These are phyloP conservation scores for Bryconaethiops microstoma DNA, from an alignment of 2,797 vertebrate species.

Conservation along the genomic window DNA sequence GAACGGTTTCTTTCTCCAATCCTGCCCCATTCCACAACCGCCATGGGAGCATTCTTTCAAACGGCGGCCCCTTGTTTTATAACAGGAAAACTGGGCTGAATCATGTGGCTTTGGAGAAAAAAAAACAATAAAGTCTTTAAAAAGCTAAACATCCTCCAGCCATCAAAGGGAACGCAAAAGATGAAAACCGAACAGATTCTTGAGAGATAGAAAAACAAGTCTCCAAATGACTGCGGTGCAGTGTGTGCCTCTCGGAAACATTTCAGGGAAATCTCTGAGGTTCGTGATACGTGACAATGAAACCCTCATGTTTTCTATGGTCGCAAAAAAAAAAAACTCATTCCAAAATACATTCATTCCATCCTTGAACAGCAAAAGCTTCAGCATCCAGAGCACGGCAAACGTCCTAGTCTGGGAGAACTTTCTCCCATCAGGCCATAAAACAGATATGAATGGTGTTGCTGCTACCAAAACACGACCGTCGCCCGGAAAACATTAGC, in stretches of 20 bases:
- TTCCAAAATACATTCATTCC: neutral
- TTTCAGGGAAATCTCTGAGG: neutral
- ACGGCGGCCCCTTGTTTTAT: constrained; percentile 40
- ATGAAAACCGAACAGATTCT: constrained; percentile 24
- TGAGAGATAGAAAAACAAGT: constrained; percentile 20
- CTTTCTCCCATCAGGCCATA: constrained; percentile 60
- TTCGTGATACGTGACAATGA: neutral
- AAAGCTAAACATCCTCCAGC: constrained; percentile 47
- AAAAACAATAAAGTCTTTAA: constrained; percentile 51
- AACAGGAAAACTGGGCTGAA: constrained; percentile 40
- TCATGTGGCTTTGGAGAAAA: constrained; percentile 51
- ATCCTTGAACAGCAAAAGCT: constrained; percentile 3
- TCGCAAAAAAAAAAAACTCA: neutral
- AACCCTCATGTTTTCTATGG: neutral
- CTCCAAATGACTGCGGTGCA: neutral
- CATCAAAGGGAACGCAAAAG: constrained; percentile 28
- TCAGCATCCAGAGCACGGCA: constrained; percentile 1
- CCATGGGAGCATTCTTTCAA: constrained; percentile 44
- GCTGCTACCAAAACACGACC: constrained; percentile 8
- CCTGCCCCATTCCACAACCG: constrained; percentile 22
- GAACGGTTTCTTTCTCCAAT: constrained; percentile 26
- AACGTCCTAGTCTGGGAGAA: constrained; percentile 55
- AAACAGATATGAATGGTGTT: constrained; percentile 33
- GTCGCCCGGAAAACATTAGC: constrained; percentile 27
- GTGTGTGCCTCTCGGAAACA: neutral